Percentiles rank a stretch among this genome's conserved stretches.
Evolutionary conservation across 2,113 vertebrate species (phyloP).

Genomic region (Eurystomus gularis): DNA sequence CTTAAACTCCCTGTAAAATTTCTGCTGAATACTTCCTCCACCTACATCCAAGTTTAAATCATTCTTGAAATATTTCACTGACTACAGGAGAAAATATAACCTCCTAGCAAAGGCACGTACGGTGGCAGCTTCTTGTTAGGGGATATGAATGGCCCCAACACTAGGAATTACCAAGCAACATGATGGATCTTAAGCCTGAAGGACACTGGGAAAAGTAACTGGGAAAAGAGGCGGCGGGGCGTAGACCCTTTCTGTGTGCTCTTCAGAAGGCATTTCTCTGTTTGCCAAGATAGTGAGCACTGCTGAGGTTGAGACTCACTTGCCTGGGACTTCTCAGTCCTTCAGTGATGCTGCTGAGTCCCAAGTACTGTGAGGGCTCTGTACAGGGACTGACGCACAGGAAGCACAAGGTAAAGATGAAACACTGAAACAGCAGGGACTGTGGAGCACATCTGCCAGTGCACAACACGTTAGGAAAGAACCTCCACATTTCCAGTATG

Average conservation of each 20-base stretch:
- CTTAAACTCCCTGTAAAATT: neutral
- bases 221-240: neutral
- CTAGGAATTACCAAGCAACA: neutral
- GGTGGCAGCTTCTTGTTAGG: neutral
- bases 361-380: neutral
- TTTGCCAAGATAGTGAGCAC: rapidly evolving
- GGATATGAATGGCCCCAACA: neutral
- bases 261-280: rapidly evolving
- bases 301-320: neutral
- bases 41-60: neutral
- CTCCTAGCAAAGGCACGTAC: neutral
- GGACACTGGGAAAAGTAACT: neutral
- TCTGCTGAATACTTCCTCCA: conserved; percentile 5
- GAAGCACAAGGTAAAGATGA: neutral
- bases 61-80: neutral
- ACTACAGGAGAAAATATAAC: neutral
- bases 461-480: neutral
- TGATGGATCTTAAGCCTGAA: neutral
- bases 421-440: neutral
- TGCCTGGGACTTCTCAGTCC: neutral
- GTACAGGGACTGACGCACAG: rapidly evolving
- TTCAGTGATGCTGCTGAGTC: rapidly evolving
- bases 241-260: rapidly evolving
- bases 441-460: neutral
- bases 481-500: neutral